Base-by-base conservation (phyloP, 2,888 invertebrate species). In the Melanchra persicariae region DNA sequence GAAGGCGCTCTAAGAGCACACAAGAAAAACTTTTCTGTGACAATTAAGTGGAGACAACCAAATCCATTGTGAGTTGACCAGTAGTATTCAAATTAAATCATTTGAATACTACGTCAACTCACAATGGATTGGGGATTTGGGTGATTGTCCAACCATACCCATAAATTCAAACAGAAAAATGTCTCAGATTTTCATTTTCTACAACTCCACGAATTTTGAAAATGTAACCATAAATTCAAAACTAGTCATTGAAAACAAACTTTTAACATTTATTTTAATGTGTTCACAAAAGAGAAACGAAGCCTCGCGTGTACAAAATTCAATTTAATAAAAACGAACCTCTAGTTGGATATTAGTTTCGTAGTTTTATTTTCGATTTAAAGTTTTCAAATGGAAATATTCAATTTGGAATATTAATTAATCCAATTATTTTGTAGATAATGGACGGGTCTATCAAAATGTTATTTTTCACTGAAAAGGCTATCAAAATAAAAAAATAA, bases 311-410 rank as follows among this genome's bases (percentile, higher is more conserved):
- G 87, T 77, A 72, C 74, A 51, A 68, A 83, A 77, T 85, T 83
- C 74, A 82, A 84, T 81, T 82, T 63, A 57, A 75, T 79, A 77
- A 78, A 83, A 86, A 83, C 82, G 76, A 82, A 86, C 82, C 81
- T 82, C 81, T 74, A 75, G 74, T 85, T 82, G 79, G 72, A 79
- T 57, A 70, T 66, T 59, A 58, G 49, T 63, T 70, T 64, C 26
- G 51, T 60, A 51, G 58, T 34, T 67, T 58, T 40, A 62, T 72
- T 80, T 73, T 69, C 51, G 22, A 73, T 66, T 61, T 17, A 58
- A 60, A 77, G 22, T 72, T 58, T 68, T n/a, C 34, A 40, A 57
- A 65, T 77, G 34, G 43, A 62, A 61, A 70, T 60, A 66, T 66
- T 47, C 59, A 57, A 63, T 82, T 73, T 47, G 4, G 24, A 58